A percentile compares a stretch with the other conserved stretches of the same genome.
Conservation (phyloP, 2,797 vertebrate species). For the Tragopan temminckii region DNA sequence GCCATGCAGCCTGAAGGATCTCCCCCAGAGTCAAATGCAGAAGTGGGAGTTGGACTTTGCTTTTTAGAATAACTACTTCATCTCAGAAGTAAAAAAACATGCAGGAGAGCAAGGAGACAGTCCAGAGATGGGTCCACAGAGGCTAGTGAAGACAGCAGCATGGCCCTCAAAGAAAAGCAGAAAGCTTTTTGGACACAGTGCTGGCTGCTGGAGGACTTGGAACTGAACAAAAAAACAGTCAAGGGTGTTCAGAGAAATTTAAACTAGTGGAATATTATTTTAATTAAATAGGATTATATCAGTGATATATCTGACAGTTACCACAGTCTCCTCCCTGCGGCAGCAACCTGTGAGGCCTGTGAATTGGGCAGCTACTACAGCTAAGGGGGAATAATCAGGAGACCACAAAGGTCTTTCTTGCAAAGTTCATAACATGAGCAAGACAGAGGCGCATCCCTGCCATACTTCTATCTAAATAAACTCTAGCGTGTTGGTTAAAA, state of each 20-base stretch:
- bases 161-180: not conserved
- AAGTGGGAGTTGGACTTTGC: not conserved
- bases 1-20: not conserved
- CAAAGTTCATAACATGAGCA: not conserved
- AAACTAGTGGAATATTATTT: not conserved
- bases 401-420: not conserved
- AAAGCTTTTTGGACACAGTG: not conserved
- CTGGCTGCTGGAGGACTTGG: not conserved
- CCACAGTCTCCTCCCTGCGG: not conserved
- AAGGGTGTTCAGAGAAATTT: not conserved
- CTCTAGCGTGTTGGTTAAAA: too few species aligned
- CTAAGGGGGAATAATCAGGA: not conserved
- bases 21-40: constrained; percentile 32
- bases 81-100: not conserved
- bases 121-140: not conserved
- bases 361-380: not conserved
- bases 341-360: not conserved
- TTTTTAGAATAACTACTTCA: not conserved
- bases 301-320: not conserved
- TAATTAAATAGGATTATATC: not conserved
- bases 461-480: not conserved
- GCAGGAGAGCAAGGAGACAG: not conserved
- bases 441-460: not conserved
- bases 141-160: not conserved
- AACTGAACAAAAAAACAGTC: not conserved